phyloP scores from a whole-genome alignment of 2,888 invertebrate species.

The Cataglyphis rosenhaueri region DNA sequence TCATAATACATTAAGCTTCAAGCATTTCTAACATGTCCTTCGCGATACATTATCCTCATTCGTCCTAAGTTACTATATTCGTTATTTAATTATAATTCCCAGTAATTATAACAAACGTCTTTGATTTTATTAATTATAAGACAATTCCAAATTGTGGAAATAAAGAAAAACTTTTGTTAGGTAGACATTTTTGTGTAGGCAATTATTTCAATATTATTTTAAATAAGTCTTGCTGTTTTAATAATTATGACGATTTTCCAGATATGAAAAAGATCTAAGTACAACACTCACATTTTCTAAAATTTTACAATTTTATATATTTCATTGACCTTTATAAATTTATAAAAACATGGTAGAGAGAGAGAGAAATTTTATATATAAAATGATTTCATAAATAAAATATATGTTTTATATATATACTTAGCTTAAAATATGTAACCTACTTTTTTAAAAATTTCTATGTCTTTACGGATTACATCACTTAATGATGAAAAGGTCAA shows the following conservation, averaged over 20 bases:
- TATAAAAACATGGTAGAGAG: neutral
- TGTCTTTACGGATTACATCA: constrained; percentile 17
- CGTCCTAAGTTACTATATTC: neutral
- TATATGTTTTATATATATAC: no score
- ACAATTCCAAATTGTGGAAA: neutral
- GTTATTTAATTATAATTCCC: neutral
- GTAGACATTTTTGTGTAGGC: neutral
- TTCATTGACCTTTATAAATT: neutral
- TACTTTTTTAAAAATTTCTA: constrained; percentile 42
- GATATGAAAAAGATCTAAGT: neutral
- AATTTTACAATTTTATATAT: neutral
- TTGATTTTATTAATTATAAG: neutral
- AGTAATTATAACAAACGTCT: neutral
- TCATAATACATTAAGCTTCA: constrained; percentile 50
- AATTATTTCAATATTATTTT: constrained; percentile 4
- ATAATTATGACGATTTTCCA: neutral
- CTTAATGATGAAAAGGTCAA: constrained; percentile 24
- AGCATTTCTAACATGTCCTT: neutral
- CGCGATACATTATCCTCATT: neutral
- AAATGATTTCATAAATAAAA: no score
- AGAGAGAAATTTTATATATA: no score
- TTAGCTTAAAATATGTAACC: neutral
- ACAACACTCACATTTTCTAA: neutral
- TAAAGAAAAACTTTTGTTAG: neutral
- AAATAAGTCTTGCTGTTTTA: neutral